These are phyloP conservation scores for Ctenicera cuprea DNA, from an alignment of 2,888 invertebrate species.

Conservation along the genomic window DNA sequence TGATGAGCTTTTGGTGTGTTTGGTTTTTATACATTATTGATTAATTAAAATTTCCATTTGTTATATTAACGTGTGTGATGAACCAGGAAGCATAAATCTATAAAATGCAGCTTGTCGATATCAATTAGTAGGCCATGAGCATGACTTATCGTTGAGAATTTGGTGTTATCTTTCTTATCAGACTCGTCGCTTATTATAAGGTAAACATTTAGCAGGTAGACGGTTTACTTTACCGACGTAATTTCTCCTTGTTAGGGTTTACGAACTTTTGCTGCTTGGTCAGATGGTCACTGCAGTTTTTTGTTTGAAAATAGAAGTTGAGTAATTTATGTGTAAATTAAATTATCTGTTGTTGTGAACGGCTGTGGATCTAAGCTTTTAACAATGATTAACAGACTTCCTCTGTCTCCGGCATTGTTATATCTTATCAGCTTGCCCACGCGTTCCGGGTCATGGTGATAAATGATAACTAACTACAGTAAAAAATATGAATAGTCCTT, in stretches of 20 bases:
- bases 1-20: too few species aligned
- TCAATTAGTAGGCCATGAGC: too few species aligned
- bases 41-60: too few species aligned
- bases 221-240: too few species aligned
- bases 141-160: too few species aligned
- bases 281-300: slow-evolving; percentile 14
- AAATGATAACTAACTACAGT: slow-evolving; percentile 12
- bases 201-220: too few species aligned
- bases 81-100: too few species aligned
- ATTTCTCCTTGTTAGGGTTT: background rate
- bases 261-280: slow-evolving; percentile 2
- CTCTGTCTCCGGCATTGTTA: slow-evolving; percentile 34
- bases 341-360: slow-evolving; percentile 37
- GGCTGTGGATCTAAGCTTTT: slow-evolving; percentile 13
- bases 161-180: too few species aligned
- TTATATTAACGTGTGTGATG: too few species aligned
- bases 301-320: slow-evolving; percentile 3
- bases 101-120: too few species aligned
- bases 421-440: slow-evolving; percentile 47
- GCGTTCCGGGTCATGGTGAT: slow-evolving; percentile 32
- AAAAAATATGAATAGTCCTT: slow-evolving; percentile 15
- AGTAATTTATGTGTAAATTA: slow-evolving; percentile 30
- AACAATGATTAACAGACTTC: slow-evolving; percentile 46
- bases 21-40: too few species aligned
- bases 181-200: too few species aligned